These are phyloP conservation scores for Nephrotoma flavescens DNA, from an alignment of 2,888 invertebrate genomes.

Conservation along the genomic window DNA sequence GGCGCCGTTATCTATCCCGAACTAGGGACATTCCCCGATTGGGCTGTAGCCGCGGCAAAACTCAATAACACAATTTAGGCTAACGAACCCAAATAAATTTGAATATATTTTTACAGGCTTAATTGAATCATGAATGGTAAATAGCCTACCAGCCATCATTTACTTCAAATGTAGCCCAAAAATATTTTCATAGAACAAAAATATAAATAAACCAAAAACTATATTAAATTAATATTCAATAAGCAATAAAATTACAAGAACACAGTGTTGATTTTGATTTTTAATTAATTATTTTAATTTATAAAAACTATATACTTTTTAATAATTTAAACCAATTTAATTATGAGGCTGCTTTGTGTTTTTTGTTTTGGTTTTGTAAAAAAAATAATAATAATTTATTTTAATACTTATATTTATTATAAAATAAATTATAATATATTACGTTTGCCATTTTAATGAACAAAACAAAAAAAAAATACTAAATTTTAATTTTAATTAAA, in stretches of 20 bases:
- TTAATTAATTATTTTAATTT: not conserved
- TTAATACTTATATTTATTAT: not conserved
- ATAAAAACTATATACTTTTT: not conserved
- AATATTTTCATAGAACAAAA: not conserved
- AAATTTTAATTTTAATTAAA: not conserved
- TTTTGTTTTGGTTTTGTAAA: not conserved
- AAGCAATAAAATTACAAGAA: not conserved
- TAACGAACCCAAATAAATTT: not conserved
- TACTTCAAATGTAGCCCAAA: not conserved
- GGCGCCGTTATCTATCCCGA: slow-evolving; percentile 51
- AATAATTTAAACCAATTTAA: not conserved
- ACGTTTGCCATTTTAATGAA: not conserved
- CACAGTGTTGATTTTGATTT: not conserved
- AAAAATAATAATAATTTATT: not conserved
- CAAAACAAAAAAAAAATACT: not conserved
- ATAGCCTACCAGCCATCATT: not conserved
- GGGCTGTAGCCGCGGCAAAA: slow-evolving; percentile 31
- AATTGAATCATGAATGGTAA: not conserved
- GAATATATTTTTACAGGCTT: not conserved
- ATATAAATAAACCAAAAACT: not conserved
- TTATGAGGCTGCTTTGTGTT: not conserved
- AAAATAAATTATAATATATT: not conserved
- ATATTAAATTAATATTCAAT: not conserved
- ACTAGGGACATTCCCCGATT: slow-evolving; percentile 43
- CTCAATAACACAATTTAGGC: not conserved